A percentile compares a stretch with the other conserved stretches of the same genome.
phyloP scores from a whole-genome alignment of 1,140 invertebrate genomes.

The Cepaea nemoralis region DNA sequence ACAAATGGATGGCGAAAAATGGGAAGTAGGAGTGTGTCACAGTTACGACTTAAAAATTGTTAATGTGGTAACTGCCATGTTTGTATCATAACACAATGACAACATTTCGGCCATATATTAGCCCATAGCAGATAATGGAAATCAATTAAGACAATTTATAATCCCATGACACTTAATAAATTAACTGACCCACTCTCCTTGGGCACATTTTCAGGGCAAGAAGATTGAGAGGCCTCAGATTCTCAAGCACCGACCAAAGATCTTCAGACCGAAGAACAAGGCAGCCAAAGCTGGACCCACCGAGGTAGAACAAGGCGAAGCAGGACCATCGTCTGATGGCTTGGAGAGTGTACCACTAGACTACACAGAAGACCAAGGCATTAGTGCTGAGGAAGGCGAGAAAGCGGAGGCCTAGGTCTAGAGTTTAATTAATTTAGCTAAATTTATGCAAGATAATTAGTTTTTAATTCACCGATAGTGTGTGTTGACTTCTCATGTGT shows the following conservation, averaged over 20 bases:
- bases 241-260: conserved; percentile 47
- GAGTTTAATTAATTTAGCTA: background rate
- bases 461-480: too few species aligned
- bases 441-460: background rate
- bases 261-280: conserved; percentile 43
- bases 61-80: too few species aligned
- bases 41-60: too few species aligned
- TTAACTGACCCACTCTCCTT: background rate
- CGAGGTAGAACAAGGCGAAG: conserved; percentile 28
- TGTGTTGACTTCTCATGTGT: too few species aligned
- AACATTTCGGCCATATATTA: too few species aligned
- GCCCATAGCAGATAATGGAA: too few species aligned
- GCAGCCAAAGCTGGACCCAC: conserved; percentile 35
- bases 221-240: conserved; percentile 46
- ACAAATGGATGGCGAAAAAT: too few species aligned
- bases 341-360: conserved; percentile 41
- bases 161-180: too few species aligned
- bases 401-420: conserved; percentile 20
- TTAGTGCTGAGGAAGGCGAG: conserved; percentile 31
- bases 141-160: too few species aligned
- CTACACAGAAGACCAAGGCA: conserved; percentile 26
- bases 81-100: too few species aligned
- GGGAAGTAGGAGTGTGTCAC: too few species aligned
- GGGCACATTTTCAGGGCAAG: conserved; percentile 32
- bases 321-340: conserved; percentile 40